Evolutionary conservation across 2,888 invertebrate genomes (phyloP).

Genomic region (Zootermopsis nevadensis): DNA sequence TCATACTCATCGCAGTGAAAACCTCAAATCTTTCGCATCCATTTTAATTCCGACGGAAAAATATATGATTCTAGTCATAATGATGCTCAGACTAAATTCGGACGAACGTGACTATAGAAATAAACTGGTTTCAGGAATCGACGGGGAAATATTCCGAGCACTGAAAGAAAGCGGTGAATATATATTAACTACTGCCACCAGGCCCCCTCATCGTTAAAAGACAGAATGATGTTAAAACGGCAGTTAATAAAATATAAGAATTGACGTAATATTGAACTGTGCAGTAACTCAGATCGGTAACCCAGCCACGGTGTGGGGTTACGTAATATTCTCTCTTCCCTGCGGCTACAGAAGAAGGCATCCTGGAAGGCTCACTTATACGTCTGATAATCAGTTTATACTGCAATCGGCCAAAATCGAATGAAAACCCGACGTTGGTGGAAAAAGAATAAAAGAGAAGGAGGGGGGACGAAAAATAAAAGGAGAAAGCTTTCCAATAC

Average conservation of each 20-base stretch:
- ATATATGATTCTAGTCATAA: no score
- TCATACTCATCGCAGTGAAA: no score
- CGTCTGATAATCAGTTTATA: conserved; percentile 48
- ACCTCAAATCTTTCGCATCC: no score
- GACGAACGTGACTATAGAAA: no score
- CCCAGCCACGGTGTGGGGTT: neutral
- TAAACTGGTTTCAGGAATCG: no score
- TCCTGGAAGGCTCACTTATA: conserved; percentile 42
- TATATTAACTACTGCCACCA: neutral
- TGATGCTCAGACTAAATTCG: no score
- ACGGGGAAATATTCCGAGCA: neutral
- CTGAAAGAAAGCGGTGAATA: neutral
- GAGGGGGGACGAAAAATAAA: conserved; percentile 45
- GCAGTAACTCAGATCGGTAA: neutral
- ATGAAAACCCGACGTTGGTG: conserved; percentile 45
- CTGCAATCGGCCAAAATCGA: conserved; percentile 47
- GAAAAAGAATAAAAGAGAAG: conserved; percentile 53
- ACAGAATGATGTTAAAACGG: neutral
- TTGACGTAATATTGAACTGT: neutral
- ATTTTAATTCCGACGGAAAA: no score
- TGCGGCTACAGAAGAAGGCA: conserved; percentile 8
- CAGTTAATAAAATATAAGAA: conserved; percentile 6
- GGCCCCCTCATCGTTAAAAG: neutral
- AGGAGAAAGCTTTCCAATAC: conserved; percentile 41
- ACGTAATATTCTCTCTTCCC: conserved; percentile 5